Evolutionary conservation across 2,113 vertebrate species (phyloP), one percentile per base, ranked within the genome.

Genomic region (Cryptotis parvus): DNA sequence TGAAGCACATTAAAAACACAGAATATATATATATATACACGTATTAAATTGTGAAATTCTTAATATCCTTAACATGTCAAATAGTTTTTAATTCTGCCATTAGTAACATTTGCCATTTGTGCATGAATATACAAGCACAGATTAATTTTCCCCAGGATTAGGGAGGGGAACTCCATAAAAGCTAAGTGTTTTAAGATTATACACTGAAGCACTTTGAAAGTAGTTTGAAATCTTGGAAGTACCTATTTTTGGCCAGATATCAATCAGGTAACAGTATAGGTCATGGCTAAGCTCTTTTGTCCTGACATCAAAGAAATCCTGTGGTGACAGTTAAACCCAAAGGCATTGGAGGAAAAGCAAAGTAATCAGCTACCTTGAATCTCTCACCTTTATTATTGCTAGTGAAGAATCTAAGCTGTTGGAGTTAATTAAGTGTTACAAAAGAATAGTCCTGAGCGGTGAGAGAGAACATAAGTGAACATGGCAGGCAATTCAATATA

Each of bases 341-440:
- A 89, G 89, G 92, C 95, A 89, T 72, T 72, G 74, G 89, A 92
- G 41, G 73, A 91, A 92, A 58, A 49, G 33, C 65, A 90, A 88
- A 94, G 86, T 41, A 92, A 92, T 84, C 77, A 45, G 84, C 81
- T 76, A 92, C 74, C 79, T 89, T 91, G 70, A 91, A 27, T 81
- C 3, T 90, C 74, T 84, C 76, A 41, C 61, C 80, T 75, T 65
- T 88, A 37, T 79, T 76, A 26, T 63, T 79, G 68, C 27, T 82
- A 14, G 35, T 89, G 69, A 89, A 78, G 41, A n/a, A 78, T 43
- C 81, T 72, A 41, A 55, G 49, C 74, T 66, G n/a, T 61, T 27
- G 35, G 45, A 18, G 76, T 58, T 45, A 81, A 89, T 87, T 91
- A 84, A 84, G 18, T 87, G 63, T 81, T 81, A 84, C 65, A 73